Evolutionary conservation across 2,888 invertebrate genomes (phyloP).

Genomic region (Resseliella maxima): DNA sequence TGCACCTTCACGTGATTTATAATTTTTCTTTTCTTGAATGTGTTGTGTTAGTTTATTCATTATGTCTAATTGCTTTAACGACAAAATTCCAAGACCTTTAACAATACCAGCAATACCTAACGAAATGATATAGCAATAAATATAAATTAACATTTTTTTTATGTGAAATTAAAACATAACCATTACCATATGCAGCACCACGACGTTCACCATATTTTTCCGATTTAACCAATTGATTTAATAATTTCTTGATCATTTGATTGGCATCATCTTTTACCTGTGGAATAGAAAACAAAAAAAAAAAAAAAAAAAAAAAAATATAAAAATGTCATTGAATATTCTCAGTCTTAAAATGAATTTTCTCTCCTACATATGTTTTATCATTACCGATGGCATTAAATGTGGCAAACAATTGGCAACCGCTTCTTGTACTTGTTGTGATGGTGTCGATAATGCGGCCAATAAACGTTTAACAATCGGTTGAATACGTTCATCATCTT

Average conservation of each 20-base stretch:
- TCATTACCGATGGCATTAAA: constrained; percentile 91
- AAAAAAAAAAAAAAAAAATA: no score
- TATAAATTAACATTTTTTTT: no score
- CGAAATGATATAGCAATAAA: no score
- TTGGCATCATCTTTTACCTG: constrained; percentile 91
- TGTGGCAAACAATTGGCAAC: constrained; percentile 96
- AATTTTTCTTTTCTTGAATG: constrained; percentile 97
- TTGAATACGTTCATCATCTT: constrained; percentile 87
- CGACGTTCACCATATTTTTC: constrained; percentile 86
- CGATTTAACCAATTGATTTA: constrained; percentile 87
- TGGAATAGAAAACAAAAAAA: no score
- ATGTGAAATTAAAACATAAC: no score
- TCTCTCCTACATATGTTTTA: no score
- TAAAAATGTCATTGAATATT: no score
- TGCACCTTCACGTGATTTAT: constrained; percentile 93
- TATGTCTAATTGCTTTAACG: constrained; percentile 93
- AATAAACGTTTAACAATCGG: constrained; percentile 94
- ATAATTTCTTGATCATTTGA: constrained; percentile 85
- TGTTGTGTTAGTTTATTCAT: constrained; percentile 93
- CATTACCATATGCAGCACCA: constrained; percentile 99
- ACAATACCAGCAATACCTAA: constrained; percentile 94
- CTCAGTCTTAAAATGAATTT: no score
- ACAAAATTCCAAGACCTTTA: constrained; percentile 95
- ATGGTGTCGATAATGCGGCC: constrained; percentile 93
- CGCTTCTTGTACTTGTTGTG: constrained; percentile 97